A percentile compares a stretch with the other conserved stretches of the same genome.
These are phyloP conservation scores for Pseudonaja textilis DNA, from an alignment of 2,113 vertebrate genomes.

Conservation along the genomic window DNA sequence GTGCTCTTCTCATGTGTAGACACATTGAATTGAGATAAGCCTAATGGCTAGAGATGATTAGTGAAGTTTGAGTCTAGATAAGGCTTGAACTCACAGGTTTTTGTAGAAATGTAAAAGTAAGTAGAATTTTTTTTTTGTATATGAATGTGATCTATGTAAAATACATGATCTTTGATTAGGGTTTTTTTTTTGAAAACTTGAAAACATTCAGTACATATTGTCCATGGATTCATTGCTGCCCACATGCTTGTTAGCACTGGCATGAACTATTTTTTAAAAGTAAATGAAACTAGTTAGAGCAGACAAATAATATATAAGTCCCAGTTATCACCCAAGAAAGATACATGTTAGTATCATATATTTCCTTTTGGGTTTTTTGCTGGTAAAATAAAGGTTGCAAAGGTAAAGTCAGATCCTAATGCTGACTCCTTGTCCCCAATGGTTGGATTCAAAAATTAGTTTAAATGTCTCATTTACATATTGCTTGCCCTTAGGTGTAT, in stretches of 20 bases:
- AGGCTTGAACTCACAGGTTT: background rate
- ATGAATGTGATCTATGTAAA: background rate
- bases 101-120: background rate
- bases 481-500: background rate
- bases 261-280: background rate
- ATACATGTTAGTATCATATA: background rate
- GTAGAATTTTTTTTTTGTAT: background rate
- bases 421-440: background rate
- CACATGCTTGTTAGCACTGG: background rate
- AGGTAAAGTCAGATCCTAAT: background rate
- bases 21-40: background rate
- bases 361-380: background rate
- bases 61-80: background rate
- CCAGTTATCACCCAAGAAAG: background rate
- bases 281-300: background rate
- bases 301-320: background rate
- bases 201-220: background rate
- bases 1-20: background rate
- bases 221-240: background rate
- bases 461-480: slow-evolving; percentile 13
- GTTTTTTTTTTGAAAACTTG: background rate
- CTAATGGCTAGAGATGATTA: background rate
- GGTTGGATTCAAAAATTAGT: background rate
- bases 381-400: background rate
- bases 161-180: background rate